Base-by-base conservation (phyloP, 35 echinoderm and acorn worm species). In the Holothuria glaberrima region DNA sequence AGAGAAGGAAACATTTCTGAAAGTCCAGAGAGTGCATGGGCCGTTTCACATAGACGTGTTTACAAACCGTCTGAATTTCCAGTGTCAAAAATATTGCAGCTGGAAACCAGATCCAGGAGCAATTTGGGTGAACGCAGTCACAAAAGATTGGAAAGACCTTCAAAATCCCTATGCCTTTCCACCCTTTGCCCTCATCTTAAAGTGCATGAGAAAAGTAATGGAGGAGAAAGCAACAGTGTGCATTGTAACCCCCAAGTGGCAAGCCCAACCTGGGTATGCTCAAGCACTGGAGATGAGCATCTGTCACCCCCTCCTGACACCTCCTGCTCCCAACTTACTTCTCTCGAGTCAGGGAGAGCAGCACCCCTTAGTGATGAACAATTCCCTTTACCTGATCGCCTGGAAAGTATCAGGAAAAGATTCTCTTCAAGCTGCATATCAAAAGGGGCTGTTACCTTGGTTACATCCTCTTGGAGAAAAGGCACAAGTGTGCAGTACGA, bases 391-490 rank as follows among this genome's bases (percentile, higher is more conserved):
- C 59, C 61, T 68, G 63, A 65, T 59, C 48, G 20, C 28, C 52
- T 89, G 87, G 87, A 75, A 35, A n/a, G 36, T 89, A 35, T 75
- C 21, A 74, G 87, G 70, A 50, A 33, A 58, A 28, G 30, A 26
- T 89, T 74, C 32, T 38, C 33, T 18, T 46, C 87, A 54, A 44
- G 57, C 58, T 68, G 87, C 46, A 21, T 35, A 74, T 75, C 71
- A 26, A 29, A 89, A 61, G 54, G 71, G 30, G 57, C 56, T 89
- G 28, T 50, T 73, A 35, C 48, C n/a, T 19, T 89, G 25, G 29
- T 75, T 18, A 58, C 30, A 7, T 9, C 46, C 57, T 44, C 30
- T 89, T 61, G 18, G 20, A 75, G 87, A n/a, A 33, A 9, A 75
- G 68, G 45, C 44, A 75, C 87, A 18, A 54, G 26, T 75, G 28